These are phyloP conservation scores for Epinephelus coioides DNA, from an alignment of 2,797 vertebrate species.

Conservation along the genomic window DNA sequence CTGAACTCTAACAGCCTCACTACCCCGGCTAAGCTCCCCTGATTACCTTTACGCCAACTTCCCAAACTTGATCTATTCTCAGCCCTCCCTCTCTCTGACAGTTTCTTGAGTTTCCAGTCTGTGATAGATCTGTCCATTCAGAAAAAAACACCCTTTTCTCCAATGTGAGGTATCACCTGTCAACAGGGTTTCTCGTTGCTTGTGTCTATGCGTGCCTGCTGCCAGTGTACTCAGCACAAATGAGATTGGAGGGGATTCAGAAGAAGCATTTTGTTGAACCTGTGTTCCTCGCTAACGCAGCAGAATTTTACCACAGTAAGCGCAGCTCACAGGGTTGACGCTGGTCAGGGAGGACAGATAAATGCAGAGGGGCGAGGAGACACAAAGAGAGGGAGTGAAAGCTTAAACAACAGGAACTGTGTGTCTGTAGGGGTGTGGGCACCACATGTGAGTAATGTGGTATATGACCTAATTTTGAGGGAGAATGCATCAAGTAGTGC, in stretches of 20 bases:
- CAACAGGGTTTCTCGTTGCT: slow-evolving; percentile 5
- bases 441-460: too few relatives aligned
- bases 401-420: slow-evolving; percentile 13
- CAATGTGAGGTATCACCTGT: slow-evolving; percentile 66
- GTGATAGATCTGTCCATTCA: slow-evolving; percentile 62
- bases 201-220: slow-evolving; percentile 10
- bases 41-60: slow-evolving; percentile 36
- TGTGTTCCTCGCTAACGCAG: slow-evolving; percentile 39
- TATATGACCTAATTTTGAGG: background rate
- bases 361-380: background rate
- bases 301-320: slow-evolving; percentile 56
- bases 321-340: slow-evolving; percentile 39
- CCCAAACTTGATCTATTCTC: slow-evolving; percentile 30
- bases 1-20: slow-evolving; percentile 21
- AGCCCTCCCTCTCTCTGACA: slow-evolving; percentile 34
- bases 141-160: slow-evolving; percentile 32
- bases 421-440: background rate
- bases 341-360: slow-evolving; percentile 36
- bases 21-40: slow-evolving; percentile 3
- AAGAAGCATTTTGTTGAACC: slow-evolving; percentile 44
- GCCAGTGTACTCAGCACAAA: slow-evolving; percentile 48
- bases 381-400: background rate
- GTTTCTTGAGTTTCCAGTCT: slow-evolving; percentile 36
- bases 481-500: background rate
- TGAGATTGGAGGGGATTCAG: slow-evolving; percentile 62